Base-by-base conservation (phyloP, 2,888 invertebrate genomes). In the Schizotus pectinicornis region DNA sequence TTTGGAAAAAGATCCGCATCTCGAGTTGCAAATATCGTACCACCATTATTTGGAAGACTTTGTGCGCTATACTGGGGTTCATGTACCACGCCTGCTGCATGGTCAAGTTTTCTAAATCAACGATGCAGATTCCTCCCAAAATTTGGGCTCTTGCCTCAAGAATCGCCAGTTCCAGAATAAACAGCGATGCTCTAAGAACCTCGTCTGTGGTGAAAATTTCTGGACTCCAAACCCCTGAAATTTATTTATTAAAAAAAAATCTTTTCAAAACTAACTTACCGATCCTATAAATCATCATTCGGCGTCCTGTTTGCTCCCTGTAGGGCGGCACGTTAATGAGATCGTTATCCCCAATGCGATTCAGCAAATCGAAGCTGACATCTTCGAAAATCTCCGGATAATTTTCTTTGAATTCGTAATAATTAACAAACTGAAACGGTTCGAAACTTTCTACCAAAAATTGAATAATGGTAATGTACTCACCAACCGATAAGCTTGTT, bases 71-170 rank as follows among this genome's bases (percentile, higher is more conserved):
- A 1, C 82, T 82, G 0, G 91, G 91, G 6, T 90, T 90, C 59
- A 91, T 80, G 64, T 90, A 85, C 83, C 89, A 86, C 0, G 88
- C 86, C 59, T 92, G 91, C 57, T 86, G 83, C 63, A 89, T 82
- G 1, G 86, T 83, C 45, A 91, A 82, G 51, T 87, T 86, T 59
- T 85, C 84, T 33, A 92, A 79, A 75, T 92, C 92, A 64, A 92
- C 90, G 51, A 92, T 82, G 6, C 86, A 89, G 3, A 90, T 82
- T 0, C 90, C 92, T 0, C 92, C 92, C 11, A 89, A 78, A 48
- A 92, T 86, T 77, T 92, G 92, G 0, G 87, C 87, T 5, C 86
- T 80, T 3, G 86, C 88, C 71, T 92, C 92, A 65, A 91, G 72
- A 49, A 89, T 82, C 0, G 90, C 90, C 12, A 91, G 76, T 75